Conservation (phyloP, 2,888 invertebrate species). For the Drosophila nigricruria region DNA sequence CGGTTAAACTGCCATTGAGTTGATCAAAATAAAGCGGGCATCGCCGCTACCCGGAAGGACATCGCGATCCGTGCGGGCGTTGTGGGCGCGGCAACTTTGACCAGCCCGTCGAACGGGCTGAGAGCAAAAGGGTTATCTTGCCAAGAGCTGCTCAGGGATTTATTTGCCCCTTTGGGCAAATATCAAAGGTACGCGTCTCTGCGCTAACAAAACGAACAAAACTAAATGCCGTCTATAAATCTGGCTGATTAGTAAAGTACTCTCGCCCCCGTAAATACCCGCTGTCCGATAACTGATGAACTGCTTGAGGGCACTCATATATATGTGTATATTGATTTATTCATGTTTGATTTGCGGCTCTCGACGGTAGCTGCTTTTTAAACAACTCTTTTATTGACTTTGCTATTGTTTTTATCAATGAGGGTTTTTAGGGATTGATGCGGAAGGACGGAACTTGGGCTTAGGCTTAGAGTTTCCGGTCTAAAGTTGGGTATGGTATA, state of each 20-base stretch:
- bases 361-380: slow-evolving; percentile 30
- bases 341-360: slow-evolving; percentile 29
- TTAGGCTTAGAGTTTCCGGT: slow-evolving; percentile 6
- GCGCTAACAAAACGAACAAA: slow-evolving; percentile 58
- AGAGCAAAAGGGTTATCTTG: slow-evolving; percentile 57
- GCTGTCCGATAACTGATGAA: neutral
- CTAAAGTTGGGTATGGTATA: too few species aligned
- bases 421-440: neutral
- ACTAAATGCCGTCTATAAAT: slow-evolving; percentile 77
- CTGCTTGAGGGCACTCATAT: neutral
- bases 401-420: slow-evolving; percentile 29
- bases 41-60: slow-evolving; percentile 68
- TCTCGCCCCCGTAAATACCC: slow-evolving; percentile 60
- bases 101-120: slow-evolving; percentile 54
- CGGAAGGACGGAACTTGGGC: neutral
- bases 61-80: slow-evolving; percentile 27
- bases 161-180: slow-evolving; percentile 42
- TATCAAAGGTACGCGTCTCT: slow-evolving; percentile 33
- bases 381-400: slow-evolving; percentile 24
- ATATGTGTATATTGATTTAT: neutral
- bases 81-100: slow-evolving; percentile 61
- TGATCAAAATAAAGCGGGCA: slow-evolving; percentile 76
- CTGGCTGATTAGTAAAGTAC: slow-evolving; percentile 75
- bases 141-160: slow-evolving; percentile 39
- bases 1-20: slow-evolving; percentile 84